These are phyloP conservation scores for Globia sparganii DNA, from an alignment of 2,888 invertebrate genomes.

Conservation along the genomic window DNA sequence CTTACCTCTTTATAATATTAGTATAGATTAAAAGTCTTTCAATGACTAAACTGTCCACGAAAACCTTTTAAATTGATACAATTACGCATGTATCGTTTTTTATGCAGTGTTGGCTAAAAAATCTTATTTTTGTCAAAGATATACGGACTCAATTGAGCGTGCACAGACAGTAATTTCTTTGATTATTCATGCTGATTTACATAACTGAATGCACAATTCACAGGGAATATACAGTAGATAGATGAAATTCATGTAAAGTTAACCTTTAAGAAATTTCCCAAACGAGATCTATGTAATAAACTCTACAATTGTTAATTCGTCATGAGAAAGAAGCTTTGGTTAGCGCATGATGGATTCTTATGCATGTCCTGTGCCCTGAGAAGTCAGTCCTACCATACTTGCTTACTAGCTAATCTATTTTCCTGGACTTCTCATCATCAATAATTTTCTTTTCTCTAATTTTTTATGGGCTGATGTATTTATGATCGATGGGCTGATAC, in stretches of 20 bases:
- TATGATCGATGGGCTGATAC: too few relatives aligned
- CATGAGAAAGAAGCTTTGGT: not conserved
- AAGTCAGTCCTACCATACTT: too few relatives aligned
- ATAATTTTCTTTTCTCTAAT: too few relatives aligned
- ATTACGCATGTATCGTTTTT: not conserved
- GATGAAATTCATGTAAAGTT: not conserved
- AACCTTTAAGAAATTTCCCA: not conserved
- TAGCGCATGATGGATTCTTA: too few relatives aligned
- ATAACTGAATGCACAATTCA: conserved; percentile 27
- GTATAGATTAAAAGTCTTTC: not conserved
- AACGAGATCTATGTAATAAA: not conserved
- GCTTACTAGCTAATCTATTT: too few relatives aligned
- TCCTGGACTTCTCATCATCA: too few relatives aligned
- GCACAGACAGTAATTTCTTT: conserved; percentile 39
- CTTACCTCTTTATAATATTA: too few relatives aligned
- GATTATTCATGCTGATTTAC: conserved; percentile 57
- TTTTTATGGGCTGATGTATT: too few relatives aligned
- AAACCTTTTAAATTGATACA: not conserved
- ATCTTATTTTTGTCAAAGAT: conserved; percentile 13
- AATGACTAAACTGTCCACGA: not conserved
- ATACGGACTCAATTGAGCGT: conserved; percentile 52
- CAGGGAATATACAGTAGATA: conserved; percentile 2
- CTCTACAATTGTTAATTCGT: not conserved
- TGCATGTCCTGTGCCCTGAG: not conserved
- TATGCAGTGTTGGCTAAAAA: not conserved